Base-by-base conservation (phyloP, 2,888 invertebrate genomes). In the Melanostoma scalare region DNA sequence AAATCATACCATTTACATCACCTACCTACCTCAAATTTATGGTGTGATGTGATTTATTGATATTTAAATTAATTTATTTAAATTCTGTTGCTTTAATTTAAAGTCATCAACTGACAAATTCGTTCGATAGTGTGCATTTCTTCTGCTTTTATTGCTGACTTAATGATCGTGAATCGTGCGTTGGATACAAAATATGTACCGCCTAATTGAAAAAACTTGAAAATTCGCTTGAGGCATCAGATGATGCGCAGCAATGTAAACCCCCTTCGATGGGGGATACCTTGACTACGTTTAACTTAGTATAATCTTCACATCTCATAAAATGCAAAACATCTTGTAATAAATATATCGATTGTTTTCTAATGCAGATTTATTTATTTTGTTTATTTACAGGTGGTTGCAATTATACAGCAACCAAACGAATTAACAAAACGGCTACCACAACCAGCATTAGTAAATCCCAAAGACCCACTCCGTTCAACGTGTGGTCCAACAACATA, bases 351-450 rank as follows among this genome's bases (percentile, higher is more conserved):
- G 30, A 60, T 60, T 60, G 10, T 33, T 48, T 48, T 20, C 48
- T 8, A 31, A 33, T 52, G 9, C 3, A 52, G 8, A 10, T 30
- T 38, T 31, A 4, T 53, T 48, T 53, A n/a, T 73, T 31, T 53
- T 48, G 46, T 58, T 50, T 81, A 44, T 8, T 80, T 80, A 4
- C 67, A 85, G 85, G 82, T 82, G 85, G 85, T 85, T 85, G 85
- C 85, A 77, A 71, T 85, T 40, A 48, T 46, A 71, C 42, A 67
- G 85, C 85, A 82, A 85, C 85, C 85, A 82, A 81, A 85, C 50
- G 67, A 81, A 78, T 77, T 74, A 85, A 65, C 85, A 85, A 85
- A 82, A 85, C 85, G 85, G 85, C 85, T 71, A 65, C 84, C 84
- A 84, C 65, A 84, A 79, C 48, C 56, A 79, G 52, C 69, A 79